Conservation (phyloP, 2,113 vertebrate genomes). For the Syrrhaptes paradoxus region DNA sequence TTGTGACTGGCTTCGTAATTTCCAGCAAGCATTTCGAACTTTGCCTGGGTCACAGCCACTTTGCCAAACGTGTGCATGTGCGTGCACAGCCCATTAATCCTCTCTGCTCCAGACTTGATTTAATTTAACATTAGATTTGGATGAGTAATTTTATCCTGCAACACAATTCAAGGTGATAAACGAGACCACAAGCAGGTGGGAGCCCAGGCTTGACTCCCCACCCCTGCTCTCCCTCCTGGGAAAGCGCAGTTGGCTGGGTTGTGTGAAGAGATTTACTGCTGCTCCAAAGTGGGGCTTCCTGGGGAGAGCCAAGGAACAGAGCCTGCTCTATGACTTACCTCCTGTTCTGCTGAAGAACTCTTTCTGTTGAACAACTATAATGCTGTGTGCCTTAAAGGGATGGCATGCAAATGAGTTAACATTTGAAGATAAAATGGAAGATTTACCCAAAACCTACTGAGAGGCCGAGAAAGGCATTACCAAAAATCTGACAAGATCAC, state of each 20-base stretch:
- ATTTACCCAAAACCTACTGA: neutral
- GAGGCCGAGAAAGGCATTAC: neutral
- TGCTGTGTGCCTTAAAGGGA: neutral
- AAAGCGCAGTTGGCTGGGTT: neutral
- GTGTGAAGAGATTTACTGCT: neutral
- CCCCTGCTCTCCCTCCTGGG: neutral
- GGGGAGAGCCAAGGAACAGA: neutral
- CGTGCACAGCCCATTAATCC: slow-evolving; percentile 60
- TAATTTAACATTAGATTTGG: slow-evolving; percentile 71
- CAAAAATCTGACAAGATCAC: neutral
- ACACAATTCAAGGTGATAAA: slow-evolving; percentile 69
- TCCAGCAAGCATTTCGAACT: slow-evolving; percentile 6
- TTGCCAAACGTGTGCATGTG: neutral
- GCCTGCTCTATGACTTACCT: neutral
- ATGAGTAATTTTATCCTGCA: slow-evolving; percentile 70
- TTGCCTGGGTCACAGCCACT: neutral
- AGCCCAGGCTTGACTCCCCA: neutral
- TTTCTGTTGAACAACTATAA: neutral
- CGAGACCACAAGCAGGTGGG: slow-evolving; percentile 53
- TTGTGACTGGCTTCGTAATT: neutral
- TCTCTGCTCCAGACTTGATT: slow-evolving; percentile 56
- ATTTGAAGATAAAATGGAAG: neutral
- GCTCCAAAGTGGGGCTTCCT: neutral
- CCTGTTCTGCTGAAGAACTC: too few relatives aligned
- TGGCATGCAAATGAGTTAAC: neutral